phyloP scores from a whole-genome alignment of 2,797 vertebrate genomes.

The Astyanax mexicanus region DNA sequence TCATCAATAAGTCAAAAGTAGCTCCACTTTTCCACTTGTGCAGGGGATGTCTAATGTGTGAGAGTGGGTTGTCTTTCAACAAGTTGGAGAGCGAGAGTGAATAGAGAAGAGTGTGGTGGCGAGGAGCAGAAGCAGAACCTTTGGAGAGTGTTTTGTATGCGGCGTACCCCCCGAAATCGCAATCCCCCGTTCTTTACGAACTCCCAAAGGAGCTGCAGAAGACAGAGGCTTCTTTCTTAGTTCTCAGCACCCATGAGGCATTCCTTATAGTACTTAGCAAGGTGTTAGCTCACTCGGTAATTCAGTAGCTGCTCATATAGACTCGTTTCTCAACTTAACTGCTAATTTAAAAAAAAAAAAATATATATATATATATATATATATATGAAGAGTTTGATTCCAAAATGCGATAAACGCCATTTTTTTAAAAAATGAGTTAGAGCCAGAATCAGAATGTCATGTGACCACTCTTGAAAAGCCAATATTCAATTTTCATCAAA shows the following conservation, averaged over 20 bases:
- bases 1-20: slow-evolving; percentile 60
- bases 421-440: too few relatives aligned
- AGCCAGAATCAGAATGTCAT: too few relatives aligned
- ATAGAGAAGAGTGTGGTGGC: slow-evolving; percentile 52
- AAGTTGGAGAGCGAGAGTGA: slow-evolving; percentile 47
- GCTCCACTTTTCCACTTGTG: slow-evolving; percentile 57
- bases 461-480: too few relatives aligned
- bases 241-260: background rate
- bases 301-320: slow-evolving; percentile 1
- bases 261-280: background rate
- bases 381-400: too few relatives aligned
- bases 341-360: slow-evolving; percentile 19
- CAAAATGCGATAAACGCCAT: too few relatives aligned
- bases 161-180: background rate
- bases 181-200: slow-evolving; percentile 9
- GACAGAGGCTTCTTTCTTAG: background rate
- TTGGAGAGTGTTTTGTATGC: slow-evolving; percentile 62
- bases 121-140: slow-evolving; percentile 50
- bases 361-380: too few relatives aligned
- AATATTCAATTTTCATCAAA: too few relatives aligned
- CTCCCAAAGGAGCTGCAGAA: background rate
- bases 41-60: slow-evolving; percentile 52
- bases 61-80: slow-evolving; percentile 53
- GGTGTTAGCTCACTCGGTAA: background rate
- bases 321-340: slow-evolving; percentile 20